These are phyloP conservation scores for Drosophila longiperda DNA, from an alignment of 2,888 invertebrate species.

Conservation along the genomic window DNA sequence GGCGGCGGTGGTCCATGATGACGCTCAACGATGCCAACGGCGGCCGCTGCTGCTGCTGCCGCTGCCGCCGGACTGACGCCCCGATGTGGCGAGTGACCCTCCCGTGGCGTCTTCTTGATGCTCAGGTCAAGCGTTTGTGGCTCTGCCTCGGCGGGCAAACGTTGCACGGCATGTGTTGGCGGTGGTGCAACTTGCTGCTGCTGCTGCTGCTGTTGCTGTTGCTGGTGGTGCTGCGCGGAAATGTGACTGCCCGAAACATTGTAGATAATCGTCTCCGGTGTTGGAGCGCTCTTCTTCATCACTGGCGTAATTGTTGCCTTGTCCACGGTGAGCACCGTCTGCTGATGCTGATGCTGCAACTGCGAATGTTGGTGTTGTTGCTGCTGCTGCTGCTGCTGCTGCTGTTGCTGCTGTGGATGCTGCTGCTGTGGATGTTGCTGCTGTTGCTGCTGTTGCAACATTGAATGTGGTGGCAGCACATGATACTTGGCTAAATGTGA, in stretches of 20 bases:
- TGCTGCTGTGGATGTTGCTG: slow-evolving; percentile 60
- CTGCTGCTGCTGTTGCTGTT: slow-evolving; percentile 37
- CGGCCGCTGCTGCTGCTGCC: slow-evolving; percentile 36
- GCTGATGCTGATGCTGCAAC: slow-evolving; percentile 16
- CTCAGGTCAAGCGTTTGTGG: slow-evolving; percentile 91
- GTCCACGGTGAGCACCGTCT: slow-evolving; percentile 78
- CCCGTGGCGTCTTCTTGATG: slow-evolving; percentile 89
- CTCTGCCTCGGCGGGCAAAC: slow-evolving; percentile 86
- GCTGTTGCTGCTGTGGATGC: slow-evolving; percentile 56
- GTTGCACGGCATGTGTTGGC: slow-evolving; percentile 50
- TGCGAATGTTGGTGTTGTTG: slow-evolving; percentile 59
- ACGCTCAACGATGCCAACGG: slow-evolving; percentile 36
- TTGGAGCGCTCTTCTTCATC: slow-evolving; percentile 61
- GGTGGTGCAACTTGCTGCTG: slow-evolving; percentile 58
- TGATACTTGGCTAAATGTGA: slow-evolving; percentile 81
- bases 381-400: slow-evolving; percentile 59
- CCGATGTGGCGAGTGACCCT: slow-evolving; percentile 82
- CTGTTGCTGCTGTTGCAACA: slow-evolving; percentile 78
- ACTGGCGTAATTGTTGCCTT: slow-evolving; percentile 89
- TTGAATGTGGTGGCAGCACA: slow-evolving; percentile 61
- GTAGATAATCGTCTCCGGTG: slow-evolving; percentile 82
- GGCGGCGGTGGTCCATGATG: slow-evolving; percentile 54
- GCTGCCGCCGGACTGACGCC: slow-evolving; percentile 43
- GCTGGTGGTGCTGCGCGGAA: slow-evolving; percentile 77
- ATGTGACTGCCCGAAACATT: slow-evolving; percentile 65